These are phyloP conservation scores for Grantiella picta DNA, from an alignment of 2,113 vertebrate species.

Conservation along the genomic window DNA sequence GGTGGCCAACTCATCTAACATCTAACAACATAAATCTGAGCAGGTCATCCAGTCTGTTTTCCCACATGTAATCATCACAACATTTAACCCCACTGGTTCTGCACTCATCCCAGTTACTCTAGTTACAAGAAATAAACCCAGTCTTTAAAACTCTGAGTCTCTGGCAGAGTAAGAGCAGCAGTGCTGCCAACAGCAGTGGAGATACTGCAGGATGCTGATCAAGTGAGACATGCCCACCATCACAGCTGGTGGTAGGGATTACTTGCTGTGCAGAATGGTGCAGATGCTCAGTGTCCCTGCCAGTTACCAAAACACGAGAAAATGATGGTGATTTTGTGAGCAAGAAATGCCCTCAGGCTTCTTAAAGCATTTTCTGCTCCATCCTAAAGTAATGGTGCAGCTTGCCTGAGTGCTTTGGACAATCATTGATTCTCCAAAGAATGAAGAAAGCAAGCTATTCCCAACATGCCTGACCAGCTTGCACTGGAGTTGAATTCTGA, in stretches of 20 bases:
- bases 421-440: background rate
- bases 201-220: background rate
- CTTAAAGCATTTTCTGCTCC: background rate
- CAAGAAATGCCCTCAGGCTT: background rate
- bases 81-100: background rate
- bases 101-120: background rate
- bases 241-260: background rate
- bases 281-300: background rate
- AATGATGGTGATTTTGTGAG: background rate
- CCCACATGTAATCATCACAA: fast-evolving
- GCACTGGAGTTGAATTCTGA: background rate
- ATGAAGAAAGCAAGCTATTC: background rate
- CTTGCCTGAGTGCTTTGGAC: background rate
- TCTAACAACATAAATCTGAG: background rate
- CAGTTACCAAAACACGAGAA: background rate
- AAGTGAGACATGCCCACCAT: background rate
- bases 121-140: background rate
- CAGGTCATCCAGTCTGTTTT: background rate
- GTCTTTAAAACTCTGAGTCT: background rate
- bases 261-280: background rate
- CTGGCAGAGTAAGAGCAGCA: background rate
- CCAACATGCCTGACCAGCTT: background rate
- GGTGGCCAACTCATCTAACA: background rate
- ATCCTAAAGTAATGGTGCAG: background rate
- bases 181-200: background rate